phyloP scores from a whole-genome alignment of 2,888 invertebrate genomes.

The Chrysolina oricalcia region DNA sequence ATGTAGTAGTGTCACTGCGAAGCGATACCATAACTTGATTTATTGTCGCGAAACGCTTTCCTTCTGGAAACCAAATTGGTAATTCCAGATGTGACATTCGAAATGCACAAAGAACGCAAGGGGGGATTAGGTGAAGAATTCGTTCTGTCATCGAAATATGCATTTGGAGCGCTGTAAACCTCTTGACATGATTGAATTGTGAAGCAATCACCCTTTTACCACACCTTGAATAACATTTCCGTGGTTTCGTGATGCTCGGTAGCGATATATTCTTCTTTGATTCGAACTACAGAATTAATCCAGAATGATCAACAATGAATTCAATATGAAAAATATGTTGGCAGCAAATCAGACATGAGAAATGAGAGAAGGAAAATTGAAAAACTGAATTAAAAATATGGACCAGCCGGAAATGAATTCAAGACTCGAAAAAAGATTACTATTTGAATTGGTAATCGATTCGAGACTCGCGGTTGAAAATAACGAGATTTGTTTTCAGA shows the following conservation, averaged over 20 bases:
- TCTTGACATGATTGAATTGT: neutral
- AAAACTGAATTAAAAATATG: too few relatives aligned
- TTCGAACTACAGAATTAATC: too few relatives aligned
- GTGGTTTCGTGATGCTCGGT: neutral
- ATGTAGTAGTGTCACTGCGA: constrained; percentile 18
- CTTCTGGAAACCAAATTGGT: neutral
- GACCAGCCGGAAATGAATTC: too few relatives aligned
- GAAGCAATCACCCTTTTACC: constrained; percentile 1
- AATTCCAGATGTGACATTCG: neutral
- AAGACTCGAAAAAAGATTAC: too few relatives aligned
- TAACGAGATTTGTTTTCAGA: too few relatives aligned
- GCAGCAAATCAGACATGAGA: too few relatives aligned
- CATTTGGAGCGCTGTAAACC: neutral
- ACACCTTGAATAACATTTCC: neutral
- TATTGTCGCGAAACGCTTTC: neutral
- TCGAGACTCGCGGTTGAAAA: too few relatives aligned
- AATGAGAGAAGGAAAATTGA: too few relatives aligned
- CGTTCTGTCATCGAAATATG: neutral
- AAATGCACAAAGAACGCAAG: neutral
- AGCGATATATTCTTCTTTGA: too few relatives aligned
- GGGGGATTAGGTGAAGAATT: neutral
- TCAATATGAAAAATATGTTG: too few relatives aligned
- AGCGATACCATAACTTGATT: constrained; percentile 26
- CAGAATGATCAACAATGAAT: too few relatives aligned
- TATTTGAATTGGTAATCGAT: too few relatives aligned